phyloP scores from a whole-genome alignment of 2,888 invertebrate species.

The Acrobeloides nanus region DNA sequence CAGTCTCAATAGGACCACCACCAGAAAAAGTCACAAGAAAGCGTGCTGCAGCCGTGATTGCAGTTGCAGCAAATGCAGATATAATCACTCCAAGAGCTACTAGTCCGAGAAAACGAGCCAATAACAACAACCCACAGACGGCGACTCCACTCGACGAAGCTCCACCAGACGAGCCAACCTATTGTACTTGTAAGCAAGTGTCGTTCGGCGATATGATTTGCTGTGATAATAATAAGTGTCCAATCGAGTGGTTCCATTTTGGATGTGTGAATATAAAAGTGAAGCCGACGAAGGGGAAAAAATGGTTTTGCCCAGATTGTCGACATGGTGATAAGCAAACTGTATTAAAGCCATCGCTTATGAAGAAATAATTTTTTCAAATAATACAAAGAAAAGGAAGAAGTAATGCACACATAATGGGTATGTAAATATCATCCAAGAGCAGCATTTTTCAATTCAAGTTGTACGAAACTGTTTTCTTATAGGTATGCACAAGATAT shows the following conservation, averaged over 20 bases:
- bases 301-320: conserved; percentile 96
- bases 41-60: not conserved
- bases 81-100: not conserved
- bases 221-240: conserved; percentile 91
- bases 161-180: conserved; percentile 15
- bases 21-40: too few relatives aligned
- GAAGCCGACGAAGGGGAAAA: conserved; percentile 58
- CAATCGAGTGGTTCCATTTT: conserved; percentile 97
- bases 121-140: not conserved
- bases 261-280: conserved; percentile 82
- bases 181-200: conserved; percentile 17
- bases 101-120: not conserved
- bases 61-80: not conserved
- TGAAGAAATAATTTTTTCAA: too few relatives aligned
- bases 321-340: conserved; percentile 21
- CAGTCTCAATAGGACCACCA: too few relatives aligned
- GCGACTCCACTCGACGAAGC: too few relatives aligned
- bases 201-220: conserved; percentile 89
- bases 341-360: conserved; percentile 17
- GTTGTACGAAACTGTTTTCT: too few relatives aligned
- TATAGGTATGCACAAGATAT: too few relatives aligned
- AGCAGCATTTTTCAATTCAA: too few relatives aligned
- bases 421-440: too few relatives aligned
- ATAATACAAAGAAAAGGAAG: too few relatives aligned
- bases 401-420: too few relatives aligned